Evolutionary conservation across 2,888 invertebrate species (phyloP).

Genomic region (Macrophya alboannulata): DNA sequence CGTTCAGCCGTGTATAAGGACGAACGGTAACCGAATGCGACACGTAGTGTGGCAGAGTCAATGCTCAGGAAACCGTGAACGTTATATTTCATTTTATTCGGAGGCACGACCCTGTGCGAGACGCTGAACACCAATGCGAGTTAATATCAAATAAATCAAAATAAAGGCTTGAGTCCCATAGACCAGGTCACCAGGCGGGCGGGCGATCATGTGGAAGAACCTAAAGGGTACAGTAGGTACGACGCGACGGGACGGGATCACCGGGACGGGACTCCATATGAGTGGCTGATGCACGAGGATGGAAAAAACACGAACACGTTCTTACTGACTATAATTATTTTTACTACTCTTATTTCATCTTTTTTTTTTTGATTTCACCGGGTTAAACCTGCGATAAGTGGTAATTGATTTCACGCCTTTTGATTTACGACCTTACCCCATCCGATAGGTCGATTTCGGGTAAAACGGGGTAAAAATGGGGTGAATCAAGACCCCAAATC

Average conservation of each 20-base stretch:
- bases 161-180: constrained; percentile 70
- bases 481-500: constrained; percentile 69
- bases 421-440: constrained; percentile 75
- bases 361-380: constrained; percentile 54
- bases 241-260: not conserved
- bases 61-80: constrained; percentile 51
- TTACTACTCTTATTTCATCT: not conserved
- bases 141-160: constrained; percentile 79
- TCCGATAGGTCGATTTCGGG: constrained; percentile 75
- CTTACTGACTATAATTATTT: not conserved
- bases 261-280: not conserved
- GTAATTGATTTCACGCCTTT: constrained; percentile 79
- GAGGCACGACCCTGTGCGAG: constrained; percentile 67
- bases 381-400: constrained; percentile 72
- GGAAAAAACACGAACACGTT: not conserved
- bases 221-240: constrained; percentile 32
- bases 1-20: constrained; percentile 22
- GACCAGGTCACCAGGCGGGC: constrained; percentile 48
- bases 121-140: constrained; percentile 73
- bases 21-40: constrained; percentile 43
- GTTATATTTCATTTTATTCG: constrained; percentile 65
- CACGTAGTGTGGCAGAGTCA: constrained; percentile 25
- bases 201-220: constrained; percentile 47
- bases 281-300: constrained; percentile 21
- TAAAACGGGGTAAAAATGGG: constrained; percentile 69